phyloP scores from a whole-genome alignment of 2,888 invertebrate genomes.

The Callosobruchus maculatus region DNA sequence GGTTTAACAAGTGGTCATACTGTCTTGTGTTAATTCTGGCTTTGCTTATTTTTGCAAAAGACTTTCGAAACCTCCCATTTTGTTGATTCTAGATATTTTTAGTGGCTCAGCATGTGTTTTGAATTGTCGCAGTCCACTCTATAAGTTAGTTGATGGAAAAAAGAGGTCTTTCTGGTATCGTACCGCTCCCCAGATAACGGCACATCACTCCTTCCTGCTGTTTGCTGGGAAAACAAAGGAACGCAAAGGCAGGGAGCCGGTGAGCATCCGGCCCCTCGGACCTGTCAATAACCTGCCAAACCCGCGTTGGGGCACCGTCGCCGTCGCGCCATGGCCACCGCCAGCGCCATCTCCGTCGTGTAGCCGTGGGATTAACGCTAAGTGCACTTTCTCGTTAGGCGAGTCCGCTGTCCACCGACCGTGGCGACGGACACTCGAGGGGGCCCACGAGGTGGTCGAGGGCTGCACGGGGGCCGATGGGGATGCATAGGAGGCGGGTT shows the following conservation, averaged over 20 bases:
- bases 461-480: not conserved
- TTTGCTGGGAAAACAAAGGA: not conserved
- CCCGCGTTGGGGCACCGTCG: constrained; percentile 2
- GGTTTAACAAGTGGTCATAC: too few species aligned
- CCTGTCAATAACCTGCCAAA: constrained; percentile 1
- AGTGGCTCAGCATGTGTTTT: too few species aligned
- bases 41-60: too few species aligned
- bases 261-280: not conserved
- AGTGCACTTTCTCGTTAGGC: constrained; percentile 7
- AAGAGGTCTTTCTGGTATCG: too few species aligned
- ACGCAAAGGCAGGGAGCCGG: not conserved
- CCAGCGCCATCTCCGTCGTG: constrained; percentile 4
- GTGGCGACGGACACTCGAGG: not conserved
- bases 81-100: too few species aligned
- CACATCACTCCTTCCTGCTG: not conserved
- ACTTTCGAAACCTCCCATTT: too few species aligned
- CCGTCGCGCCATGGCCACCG: not conserved
- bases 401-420: constrained; percentile 10
- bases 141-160: too few species aligned
- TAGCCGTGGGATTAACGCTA: constrained; percentile 1
- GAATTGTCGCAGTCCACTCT: too few species aligned
- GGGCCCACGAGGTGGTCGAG: not conserved
- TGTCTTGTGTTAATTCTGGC: too few species aligned
- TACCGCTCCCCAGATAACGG: too few species aligned
- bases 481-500: too few species aligned